Evolutionary conservation across 2,888 invertebrate species (phyloP), one percentile per base, ranked within the genome.

Genomic region (Cantharis nigra): DNA sequence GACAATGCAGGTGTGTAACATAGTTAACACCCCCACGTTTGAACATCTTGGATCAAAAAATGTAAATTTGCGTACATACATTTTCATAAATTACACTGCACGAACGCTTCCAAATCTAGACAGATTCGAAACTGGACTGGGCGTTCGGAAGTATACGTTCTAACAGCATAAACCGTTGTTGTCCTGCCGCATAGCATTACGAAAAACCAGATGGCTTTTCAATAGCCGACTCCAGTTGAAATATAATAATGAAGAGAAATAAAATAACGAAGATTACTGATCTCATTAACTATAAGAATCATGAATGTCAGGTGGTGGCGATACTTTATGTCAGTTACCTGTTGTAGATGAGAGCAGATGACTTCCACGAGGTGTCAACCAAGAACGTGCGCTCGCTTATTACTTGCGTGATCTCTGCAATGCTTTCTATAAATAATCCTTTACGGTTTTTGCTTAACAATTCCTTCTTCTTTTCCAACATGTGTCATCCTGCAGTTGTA

Each of bases 1-100:
- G 82, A 83, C 83, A 83, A 83, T 82, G 83, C 83, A 83, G 82
- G 83, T 82, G 82, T 82, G 82, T 82, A 79, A 23, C 20, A 81
- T 80, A 78, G 78, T 74, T 71, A 70, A 79, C 79, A 80, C 81
- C 80, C 81, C 80, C 81, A 80, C 80, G 74, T 74, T 49, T 64
- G 77, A 80, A 79, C 77, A 78, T 77, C 77, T 72, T 63, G 67
- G 70, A 28, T 77, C 73, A 78, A 79, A 80, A 79, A 77, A 79
- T 72, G 65, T 73, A 74, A 49, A 81, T 81, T 80, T 77, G 75
- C 76, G 69, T 78, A 78, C 79, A 79, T 75, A 76, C 73, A 73
- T 71, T 77, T 67, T 67, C 10, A 67, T 67, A 67, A 67, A 9
- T 64, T 64, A 23, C 26, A 13, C 9, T 4, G 10, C 64, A 23